phyloP scores from a whole-genome alignment of 1,140 invertebrate species.

The Capitella teleta region DNA sequence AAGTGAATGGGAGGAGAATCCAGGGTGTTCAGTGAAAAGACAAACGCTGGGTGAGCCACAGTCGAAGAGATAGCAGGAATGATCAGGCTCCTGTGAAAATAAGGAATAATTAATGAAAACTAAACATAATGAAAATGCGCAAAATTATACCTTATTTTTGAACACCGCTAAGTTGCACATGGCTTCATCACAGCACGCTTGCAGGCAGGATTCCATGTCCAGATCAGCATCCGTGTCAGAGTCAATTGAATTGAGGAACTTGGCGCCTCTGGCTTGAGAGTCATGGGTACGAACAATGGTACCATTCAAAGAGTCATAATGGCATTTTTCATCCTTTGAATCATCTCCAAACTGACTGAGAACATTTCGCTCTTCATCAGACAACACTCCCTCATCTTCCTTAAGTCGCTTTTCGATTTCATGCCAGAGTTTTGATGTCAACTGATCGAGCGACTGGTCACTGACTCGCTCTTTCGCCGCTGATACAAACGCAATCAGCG shows the following conservation, averaged over 20 bases:
- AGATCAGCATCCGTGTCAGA: slow-evolving; percentile 54
- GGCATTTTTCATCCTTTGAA: neutral
- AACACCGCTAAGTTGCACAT: slow-evolving; percentile 83
- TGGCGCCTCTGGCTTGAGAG: slow-evolving; percentile 72
- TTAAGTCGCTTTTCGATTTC: slow-evolving; percentile 7
- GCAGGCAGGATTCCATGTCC: slow-evolving; percentile 59
- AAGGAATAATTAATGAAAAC: slow-evolving; percentile 7
- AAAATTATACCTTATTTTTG: slow-evolving; percentile 61
- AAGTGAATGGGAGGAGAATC: slow-evolving; percentile 78
- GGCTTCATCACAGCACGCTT: slow-evolving; percentile 72
- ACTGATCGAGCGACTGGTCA: neutral
- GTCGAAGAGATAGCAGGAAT: slow-evolving; percentile 83
- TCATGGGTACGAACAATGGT: slow-evolving; percentile 85
- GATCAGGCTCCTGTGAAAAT: slow-evolving; percentile 55
- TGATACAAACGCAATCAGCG: too few species aligned
- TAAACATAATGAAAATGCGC: neutral
- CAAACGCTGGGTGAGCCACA: slow-evolving; percentile 78
- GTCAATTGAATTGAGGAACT: slow-evolving; percentile 67
- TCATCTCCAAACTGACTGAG: too few species aligned
- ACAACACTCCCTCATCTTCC: neutral
- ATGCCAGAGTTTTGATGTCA: slow-evolving; percentile 1
- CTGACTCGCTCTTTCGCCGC: neutral
- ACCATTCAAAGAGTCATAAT: slow-evolving; percentile 9
- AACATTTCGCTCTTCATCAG: slow-evolving; percentile 1
- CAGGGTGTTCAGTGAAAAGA: slow-evolving; percentile 76